Evolutionary conservation across 2,888 invertebrate genomes (phyloP).

Genomic region (Lysandra bellargus): DNA sequence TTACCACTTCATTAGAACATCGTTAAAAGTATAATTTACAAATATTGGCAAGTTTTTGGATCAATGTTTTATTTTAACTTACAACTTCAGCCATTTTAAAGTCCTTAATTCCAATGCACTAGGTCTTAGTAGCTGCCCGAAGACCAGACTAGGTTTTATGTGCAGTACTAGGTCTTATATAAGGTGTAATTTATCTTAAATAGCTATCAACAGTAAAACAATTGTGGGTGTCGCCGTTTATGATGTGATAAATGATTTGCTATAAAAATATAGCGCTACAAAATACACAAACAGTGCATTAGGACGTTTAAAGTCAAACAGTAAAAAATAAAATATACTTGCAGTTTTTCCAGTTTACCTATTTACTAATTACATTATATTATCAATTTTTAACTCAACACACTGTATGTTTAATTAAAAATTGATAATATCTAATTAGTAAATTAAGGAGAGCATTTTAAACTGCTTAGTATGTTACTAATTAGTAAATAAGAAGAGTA

Average conservation of each 20-base stretch:
- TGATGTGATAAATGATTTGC: constrained; percentile 13
- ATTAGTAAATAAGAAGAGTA: too few species aligned
- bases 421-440: too few species aligned
- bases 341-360: too few species aligned
- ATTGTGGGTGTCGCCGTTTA: constrained; percentile 2
- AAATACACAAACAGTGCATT: not conserved
- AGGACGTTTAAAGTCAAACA: too few species aligned
- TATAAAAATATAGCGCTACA: not conserved
- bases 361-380: not conserved
- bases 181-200: constrained; percentile 14
- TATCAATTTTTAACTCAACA: not conserved
- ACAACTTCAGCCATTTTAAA: not conserved
- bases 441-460: too few species aligned
- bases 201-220: constrained; percentile 7
- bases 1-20: too few species aligned
- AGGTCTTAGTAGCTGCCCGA: not conserved
- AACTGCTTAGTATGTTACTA: too few species aligned
- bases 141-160: not conserved
- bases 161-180: not conserved
- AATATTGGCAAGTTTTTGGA: not conserved
- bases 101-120: not conserved
- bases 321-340: too few species aligned
- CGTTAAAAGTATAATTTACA: not conserved
- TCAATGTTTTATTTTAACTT: not conserved
- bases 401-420: too few species aligned